Conservation (phyloP, 2,797 vertebrate species). For the Crocidura indochinensis region DNA sequence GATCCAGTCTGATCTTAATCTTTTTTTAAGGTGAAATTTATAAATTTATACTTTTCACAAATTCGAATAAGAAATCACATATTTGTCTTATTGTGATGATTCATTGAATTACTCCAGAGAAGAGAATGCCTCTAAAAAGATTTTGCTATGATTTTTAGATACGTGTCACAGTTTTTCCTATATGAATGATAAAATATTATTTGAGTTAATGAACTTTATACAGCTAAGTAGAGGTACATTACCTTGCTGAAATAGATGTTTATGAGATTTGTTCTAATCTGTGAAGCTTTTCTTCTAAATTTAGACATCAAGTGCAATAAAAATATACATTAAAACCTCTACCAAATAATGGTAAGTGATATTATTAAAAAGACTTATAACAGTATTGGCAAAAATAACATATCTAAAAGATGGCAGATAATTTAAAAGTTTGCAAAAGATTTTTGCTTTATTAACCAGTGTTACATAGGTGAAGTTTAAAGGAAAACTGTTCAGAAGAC, state of each 20-base stretch:
- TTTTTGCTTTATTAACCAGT: conserved; percentile 79
- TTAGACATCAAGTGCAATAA: conserved; percentile 72
- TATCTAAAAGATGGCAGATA: conserved; percentile 6
- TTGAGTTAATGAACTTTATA: conserved; percentile 65
- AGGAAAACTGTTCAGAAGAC: conserved; percentile 67
- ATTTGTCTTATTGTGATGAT: conserved; percentile 75
- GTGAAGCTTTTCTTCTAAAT: conserved; percentile 78
- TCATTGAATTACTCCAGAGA: conserved; percentile 80
- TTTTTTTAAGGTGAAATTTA: conserved; percentile 75
- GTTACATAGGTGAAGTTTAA: conserved; percentile 45
- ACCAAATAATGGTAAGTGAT: conserved; percentile 36
- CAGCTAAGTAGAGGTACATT: conserved; percentile 61
- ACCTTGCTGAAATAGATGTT: conserved; percentile 60
- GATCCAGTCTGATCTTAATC: too few species aligned
- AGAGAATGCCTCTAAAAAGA: conserved; percentile 79
- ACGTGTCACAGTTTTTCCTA: conserved; percentile 72
- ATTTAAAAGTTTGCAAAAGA: conserved; percentile 58
- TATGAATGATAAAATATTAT: conserved; percentile 77
- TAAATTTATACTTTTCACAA: conserved; percentile 75
- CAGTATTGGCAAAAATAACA: conserved; percentile 53
- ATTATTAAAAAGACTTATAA: conserved; percentile 53
- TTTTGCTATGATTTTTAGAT: conserved; percentile 73
- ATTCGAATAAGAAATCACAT: conserved; percentile 71
- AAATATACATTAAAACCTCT: conserved; percentile 71
- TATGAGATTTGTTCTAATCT: conserved; percentile 67